Evolutionary conservation across 1,140 invertebrate genomes (phyloP).

Genomic region (Pogonognathellus flavescens): DNA sequence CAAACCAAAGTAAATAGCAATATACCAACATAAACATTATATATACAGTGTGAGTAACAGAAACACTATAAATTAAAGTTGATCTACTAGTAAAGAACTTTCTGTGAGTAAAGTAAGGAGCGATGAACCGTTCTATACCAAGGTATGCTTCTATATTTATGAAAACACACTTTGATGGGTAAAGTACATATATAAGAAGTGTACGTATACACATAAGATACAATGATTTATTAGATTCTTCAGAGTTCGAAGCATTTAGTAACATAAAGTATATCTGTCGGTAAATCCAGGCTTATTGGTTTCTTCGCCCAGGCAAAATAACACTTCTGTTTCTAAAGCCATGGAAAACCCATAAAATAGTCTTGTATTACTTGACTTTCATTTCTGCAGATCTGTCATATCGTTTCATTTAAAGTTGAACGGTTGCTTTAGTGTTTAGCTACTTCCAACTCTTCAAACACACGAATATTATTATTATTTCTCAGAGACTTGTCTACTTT

Average conservation of each 20-base stretch:
- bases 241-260: neutral
- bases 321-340: neutral
- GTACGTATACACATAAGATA: neutral
- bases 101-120: too few relatives aligned
- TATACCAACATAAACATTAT: too few relatives aligned
- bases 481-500: slow-evolving; percentile 2
- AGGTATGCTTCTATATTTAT: too few relatives aligned
- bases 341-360: neutral
- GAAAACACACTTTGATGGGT: too few relatives aligned
- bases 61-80: too few relatives aligned
- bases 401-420: slow-evolving; percentile 28
- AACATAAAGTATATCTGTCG: slow-evolving; percentile 8
- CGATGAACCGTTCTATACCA: too few relatives aligned
- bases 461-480: slow-evolving; percentile 33
- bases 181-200: neutral
- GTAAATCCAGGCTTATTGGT: slow-evolving; percentile 37
- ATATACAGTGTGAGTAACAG: too few relatives aligned
- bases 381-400: slow-evolving; percentile 39
- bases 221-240: slow-evolving; percentile 3
- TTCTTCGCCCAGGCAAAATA: neutral
- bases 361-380: slow-evolving; percentile 36
- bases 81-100: too few relatives aligned
- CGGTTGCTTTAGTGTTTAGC: slow-evolving; percentile 3
- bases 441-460: neutral
- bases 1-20: too few relatives aligned